These are phyloP conservation scores for Eptesicus fuscus DNA, from an alignment of 2,113 vertebrate genomes.

Conservation along the genomic window DNA sequence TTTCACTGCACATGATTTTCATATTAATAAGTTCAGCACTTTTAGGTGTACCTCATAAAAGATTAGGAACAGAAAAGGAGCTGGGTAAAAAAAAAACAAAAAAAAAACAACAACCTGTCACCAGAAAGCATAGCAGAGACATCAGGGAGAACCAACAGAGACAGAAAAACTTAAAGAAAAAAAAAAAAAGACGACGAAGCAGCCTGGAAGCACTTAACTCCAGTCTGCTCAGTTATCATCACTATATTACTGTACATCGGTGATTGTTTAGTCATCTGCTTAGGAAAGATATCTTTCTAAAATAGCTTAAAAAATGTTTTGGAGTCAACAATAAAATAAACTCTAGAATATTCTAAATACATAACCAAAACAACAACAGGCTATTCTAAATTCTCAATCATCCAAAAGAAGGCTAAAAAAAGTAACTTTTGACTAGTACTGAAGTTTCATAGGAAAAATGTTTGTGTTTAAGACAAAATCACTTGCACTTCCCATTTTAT, in stretches of 20 bases:
- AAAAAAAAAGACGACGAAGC: neutral
- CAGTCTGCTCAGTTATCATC: neutral
- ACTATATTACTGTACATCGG: neutral
- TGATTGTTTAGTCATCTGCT: neutral
- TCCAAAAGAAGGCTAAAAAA: neutral
- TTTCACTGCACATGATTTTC: neutral
- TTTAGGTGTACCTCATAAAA: slow-evolving; percentile 24
- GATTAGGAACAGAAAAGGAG: slow-evolving; percentile 13
- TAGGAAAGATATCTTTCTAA: neutral
- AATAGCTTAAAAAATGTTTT: neutral
- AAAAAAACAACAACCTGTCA: neutral
- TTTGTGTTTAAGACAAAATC: neutral
- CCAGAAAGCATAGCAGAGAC: neutral
- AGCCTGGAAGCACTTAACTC: neutral
- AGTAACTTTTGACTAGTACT: neutral
- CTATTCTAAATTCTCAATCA: slow-evolving; percentile 12
- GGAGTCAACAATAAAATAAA: slow-evolving; percentile 25
- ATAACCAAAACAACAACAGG: slow-evolving; percentile 17
- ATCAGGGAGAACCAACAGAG: neutral
- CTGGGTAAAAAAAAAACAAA: neutral
- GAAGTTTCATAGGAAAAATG: neutral
- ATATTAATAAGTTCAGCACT: slow-evolving; percentile 1
- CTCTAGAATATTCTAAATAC: neutral
- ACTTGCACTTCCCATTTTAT: neutral
- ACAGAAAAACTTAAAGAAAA: neutral